These are phyloP conservation scores for Festucalex cinctus DNA, from an alignment of 2,113 vertebrate genomes.

Conservation along the genomic window DNA sequence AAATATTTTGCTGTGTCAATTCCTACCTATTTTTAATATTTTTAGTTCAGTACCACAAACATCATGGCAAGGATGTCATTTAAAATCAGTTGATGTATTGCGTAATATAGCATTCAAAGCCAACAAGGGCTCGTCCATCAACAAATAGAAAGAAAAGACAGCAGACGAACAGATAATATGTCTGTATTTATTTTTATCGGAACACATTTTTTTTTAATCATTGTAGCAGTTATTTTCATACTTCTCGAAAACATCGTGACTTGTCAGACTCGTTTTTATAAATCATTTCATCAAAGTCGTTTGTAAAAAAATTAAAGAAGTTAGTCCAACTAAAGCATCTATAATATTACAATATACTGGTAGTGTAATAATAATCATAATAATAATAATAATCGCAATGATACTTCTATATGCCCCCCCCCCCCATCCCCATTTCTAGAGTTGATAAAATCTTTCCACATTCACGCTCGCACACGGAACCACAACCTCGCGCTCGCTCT, in stretches of 20 bases:
- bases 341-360: conserved; percentile 83
- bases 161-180: conserved; percentile 69
- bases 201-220: conserved; percentile 76
- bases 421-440: conserved; percentile 63
- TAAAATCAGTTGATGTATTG: too few species aligned
- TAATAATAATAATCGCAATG: conserved; percentile 69
- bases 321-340: conserved; percentile 81
- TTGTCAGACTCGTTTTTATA: conserved; percentile 77
- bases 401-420: conserved; percentile 77
- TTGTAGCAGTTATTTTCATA: conserved; percentile 77
- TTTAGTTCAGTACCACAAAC: too few species aligned
- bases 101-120: too few species aligned
- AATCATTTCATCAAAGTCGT: conserved; percentile 83
- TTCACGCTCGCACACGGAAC: conserved; percentile 47
- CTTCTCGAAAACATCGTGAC: conserved; percentile 76
- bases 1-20: too few species aligned
- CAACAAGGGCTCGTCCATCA: neutral
- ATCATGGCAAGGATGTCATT: too few species aligned
- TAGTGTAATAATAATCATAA: conserved; percentile 80
- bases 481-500: conserved; percentile 67
- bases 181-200: conserved; percentile 81
- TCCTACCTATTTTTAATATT: too few species aligned
- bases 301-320: conserved; percentile 83
- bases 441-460: conserved; percentile 51
- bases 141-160: conserved; percentile 23